Base-by-base conservation (phyloP, 2,797 vertebrate genomes). In the Catostomus latipinnis region DNA sequence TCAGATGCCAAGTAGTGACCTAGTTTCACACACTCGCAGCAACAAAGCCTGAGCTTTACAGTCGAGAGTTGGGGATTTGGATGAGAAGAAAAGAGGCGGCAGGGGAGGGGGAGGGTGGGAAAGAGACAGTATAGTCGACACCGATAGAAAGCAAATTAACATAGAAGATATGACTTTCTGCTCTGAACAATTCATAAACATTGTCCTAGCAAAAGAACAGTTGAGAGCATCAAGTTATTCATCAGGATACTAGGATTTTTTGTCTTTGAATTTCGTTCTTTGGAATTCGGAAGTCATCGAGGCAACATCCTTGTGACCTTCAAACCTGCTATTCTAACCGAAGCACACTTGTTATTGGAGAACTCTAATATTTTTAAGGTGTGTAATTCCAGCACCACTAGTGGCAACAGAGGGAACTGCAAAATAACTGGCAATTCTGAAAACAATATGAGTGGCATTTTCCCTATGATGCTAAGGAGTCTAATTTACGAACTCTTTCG, bases 1-100 rank as follows among this genome's bases (percentile, higher is more conserved):
- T 86, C 81, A 88, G 89, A 88, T 82, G 86, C 88, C 85, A 88
- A 86, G 88, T 85, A 90, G 71, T 94, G 93, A 94, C 93, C 93
- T 93, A 94, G 89, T 91, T 93, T 88, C 66, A 81, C 62, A 78
- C 68, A 46, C 4, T 34, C 34, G n/a, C 74, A 68, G 65, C 75
- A 70, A 78, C 81, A 82, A 80, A 80, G 78, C 61, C 68, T 49
- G 50, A 80, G 78, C 77, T 79, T 78, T 70, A 72, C 69, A 61
- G 69, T 18, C 52, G 50, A 73, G 78, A 80, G 71, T 65, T 80
- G 63, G 62, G 78, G 78, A 80, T 80, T 73, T 70, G 58, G 70
- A 78, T 78, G 71, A 80, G 78, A 73, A 67, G 60, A 73, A 73
- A 73, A 57, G 66, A 56, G 61, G 34, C 34, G 52, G 46, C 53